Percentiles rank a stretch among this genome's conserved stretches.
phyloP scores from a whole-genome alignment of 1,140 invertebrate species.

The Drosophila willistoni region DNA sequence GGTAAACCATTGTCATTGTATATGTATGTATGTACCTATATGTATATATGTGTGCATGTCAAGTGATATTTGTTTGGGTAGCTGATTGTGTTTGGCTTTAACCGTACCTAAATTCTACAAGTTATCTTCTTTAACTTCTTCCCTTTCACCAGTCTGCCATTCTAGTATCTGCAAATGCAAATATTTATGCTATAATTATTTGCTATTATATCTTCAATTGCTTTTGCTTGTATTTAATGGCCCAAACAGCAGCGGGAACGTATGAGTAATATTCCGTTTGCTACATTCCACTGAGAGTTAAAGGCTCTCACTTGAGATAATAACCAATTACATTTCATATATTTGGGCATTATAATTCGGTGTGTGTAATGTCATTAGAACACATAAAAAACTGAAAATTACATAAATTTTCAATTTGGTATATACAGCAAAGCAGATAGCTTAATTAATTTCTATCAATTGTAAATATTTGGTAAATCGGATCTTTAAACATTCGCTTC shows the following conservation, averaged over 20 bases:
- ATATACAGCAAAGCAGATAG: background rate
- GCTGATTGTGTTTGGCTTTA: slow-evolving; percentile 10
- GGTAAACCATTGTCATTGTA: background rate
- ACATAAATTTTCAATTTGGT: background rate
- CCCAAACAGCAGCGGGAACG: slow-evolving; percentile 35
- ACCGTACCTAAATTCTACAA: background rate
- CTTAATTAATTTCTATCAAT: too few species aligned
- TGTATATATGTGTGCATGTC: slow-evolving; percentile 1
- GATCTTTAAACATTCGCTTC: too few species aligned
- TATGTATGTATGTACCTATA: background rate
- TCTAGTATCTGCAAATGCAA: slow-evolving; percentile 17
- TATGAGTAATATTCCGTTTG: slow-evolving; percentile 56
- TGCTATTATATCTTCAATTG: slow-evolving; percentile 27
- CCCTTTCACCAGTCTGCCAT: slow-evolving; percentile 29
- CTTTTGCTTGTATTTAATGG: slow-evolving; percentile 46
- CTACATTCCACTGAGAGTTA: slow-evolving; percentile 18
- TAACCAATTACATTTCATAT: background rate
- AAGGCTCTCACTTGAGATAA: background rate
- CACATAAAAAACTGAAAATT: background rate
- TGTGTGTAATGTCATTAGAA: background rate
- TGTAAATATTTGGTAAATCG: too few species aligned
- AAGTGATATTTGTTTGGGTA: slow-evolving; percentile 27
- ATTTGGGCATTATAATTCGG: background rate
- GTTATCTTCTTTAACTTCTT: background rate
- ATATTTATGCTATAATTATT: slow-evolving; percentile 60